Evolutionary conservation across 2,888 invertebrate genomes (phyloP).

Genomic region (Azorinus chamasolen): DNA sequence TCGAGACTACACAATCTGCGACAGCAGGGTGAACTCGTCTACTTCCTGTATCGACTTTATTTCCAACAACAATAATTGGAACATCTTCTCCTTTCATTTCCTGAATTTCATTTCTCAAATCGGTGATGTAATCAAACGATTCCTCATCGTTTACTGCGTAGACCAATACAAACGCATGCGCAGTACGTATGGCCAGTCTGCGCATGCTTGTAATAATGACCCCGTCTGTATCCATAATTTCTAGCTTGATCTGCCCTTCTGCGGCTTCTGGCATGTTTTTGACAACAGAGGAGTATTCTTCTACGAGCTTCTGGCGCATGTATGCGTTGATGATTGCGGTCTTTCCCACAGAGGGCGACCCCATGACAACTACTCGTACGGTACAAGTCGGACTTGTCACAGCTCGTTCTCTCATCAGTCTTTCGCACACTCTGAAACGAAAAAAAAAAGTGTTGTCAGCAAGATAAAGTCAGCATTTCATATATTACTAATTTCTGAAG

Average conservation of each 20-base stretch:
- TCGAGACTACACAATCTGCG: conserved; percentile 19
- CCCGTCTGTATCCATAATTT: too few species aligned
- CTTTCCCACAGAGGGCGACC: conserved; percentile 12
- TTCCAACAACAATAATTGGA: conserved; percentile 16
- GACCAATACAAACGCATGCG: conserved; percentile 10
- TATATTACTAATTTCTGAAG: too few species aligned
- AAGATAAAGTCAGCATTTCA: too few species aligned
- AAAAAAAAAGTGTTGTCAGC: too few species aligned
- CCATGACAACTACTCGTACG: conserved; percentile 12
- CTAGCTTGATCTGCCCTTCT: too few species aligned
- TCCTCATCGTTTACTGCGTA: conserved; percentile 11
- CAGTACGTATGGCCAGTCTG: conserved; percentile 1
- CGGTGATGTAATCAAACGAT: conserved; percentile 12
- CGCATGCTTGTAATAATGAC: neutral
- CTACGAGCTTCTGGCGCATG: too few species aligned
- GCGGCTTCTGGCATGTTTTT: too few species aligned
- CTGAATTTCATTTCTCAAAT: neutral
- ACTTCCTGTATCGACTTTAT: conserved; percentile 5
- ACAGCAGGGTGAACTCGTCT: conserved; percentile 9
- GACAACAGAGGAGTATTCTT: too few species aligned
- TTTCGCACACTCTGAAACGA: too few species aligned
- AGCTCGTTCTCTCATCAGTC: too few species aligned
- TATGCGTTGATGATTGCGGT: conserved; percentile 7
- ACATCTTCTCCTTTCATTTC: conserved; percentile 10
- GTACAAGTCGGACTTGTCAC: too few species aligned